A percentile compares a stretch with the other conserved stretches of the same genome.
Conservation (phyloP, 2,888 invertebrate species). For the Plagiodera versicolora region DNA sequence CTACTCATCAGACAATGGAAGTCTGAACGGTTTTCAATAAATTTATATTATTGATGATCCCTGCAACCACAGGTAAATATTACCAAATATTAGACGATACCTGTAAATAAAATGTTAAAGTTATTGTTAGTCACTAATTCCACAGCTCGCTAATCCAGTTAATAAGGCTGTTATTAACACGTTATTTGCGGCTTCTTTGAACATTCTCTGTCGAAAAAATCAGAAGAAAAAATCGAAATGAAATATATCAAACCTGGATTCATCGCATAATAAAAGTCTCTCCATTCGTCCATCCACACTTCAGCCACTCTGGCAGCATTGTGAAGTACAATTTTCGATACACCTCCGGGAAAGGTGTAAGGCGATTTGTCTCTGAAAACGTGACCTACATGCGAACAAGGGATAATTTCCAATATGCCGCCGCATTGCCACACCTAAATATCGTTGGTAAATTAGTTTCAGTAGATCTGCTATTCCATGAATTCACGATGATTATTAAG, state of each 20-base stretch:
- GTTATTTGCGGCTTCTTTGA: background rate
- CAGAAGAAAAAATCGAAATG: background rate
- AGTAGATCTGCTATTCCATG: background rate
- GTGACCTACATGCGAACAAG: slow-evolving; percentile 96
- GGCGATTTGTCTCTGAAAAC: slow-evolving; percentile 98
- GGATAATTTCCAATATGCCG: slow-evolving; percentile 91
- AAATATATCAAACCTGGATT: slow-evolving; percentile 80
- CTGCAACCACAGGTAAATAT: too few relatives aligned
- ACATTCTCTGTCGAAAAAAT: background rate
- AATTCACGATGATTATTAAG: background rate
- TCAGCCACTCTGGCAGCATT: slow-evolving; percentile 98
- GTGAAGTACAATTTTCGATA: slow-evolving; percentile 94
- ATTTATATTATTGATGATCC: too few relatives aligned
- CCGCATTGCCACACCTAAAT: slow-evolving; percentile 94
- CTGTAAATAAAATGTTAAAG: background rate
- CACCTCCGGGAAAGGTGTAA: slow-evolving; percentile 98
- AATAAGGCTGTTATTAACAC: slow-evolving; percentile 15
- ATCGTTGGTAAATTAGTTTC: slow-evolving; percentile 10
- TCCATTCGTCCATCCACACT: slow-evolving; percentile 99
- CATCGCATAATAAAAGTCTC: slow-evolving; percentile 99
- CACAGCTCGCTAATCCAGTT: background rate
- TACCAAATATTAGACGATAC: background rate
- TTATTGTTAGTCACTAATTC: slow-evolving; percentile 9
- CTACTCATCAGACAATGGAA: too few relatives aligned
- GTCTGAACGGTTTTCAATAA: too few relatives aligned